These are phyloP conservation scores for Andrena dorsata DNA, from an alignment of 2,888 invertebrate species.

Conservation along the genomic window DNA sequence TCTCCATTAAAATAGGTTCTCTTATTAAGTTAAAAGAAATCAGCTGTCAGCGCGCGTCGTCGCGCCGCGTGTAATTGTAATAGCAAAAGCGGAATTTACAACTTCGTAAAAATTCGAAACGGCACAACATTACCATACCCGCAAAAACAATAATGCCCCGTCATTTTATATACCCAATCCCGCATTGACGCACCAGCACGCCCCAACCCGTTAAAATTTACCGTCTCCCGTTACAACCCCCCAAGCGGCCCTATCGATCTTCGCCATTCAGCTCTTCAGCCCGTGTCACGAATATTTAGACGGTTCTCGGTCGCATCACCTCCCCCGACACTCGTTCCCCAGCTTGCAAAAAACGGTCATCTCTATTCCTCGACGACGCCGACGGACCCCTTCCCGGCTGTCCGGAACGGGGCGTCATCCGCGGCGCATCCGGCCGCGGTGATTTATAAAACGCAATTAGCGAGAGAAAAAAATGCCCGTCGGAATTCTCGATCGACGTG, in stretches of 20 bases:
- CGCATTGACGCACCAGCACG: too few species aligned
- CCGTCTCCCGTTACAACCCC: too few species aligned
- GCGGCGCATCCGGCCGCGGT: conserved; percentile 5
- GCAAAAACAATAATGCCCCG: too few species aligned
- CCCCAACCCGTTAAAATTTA: too few species aligned
- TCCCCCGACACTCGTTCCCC: not conserved
- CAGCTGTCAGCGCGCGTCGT: too few species aligned
- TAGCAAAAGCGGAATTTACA: too few species aligned
- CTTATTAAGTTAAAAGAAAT: too few species aligned
- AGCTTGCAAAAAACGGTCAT: conserved; percentile 1
- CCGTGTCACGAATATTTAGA: conserved; percentile 5
- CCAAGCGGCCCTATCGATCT: conserved; percentile 14
- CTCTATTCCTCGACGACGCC: not conserved
- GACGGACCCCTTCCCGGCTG: not conserved
- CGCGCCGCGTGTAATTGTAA: too few species aligned
- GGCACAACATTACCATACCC: too few species aligned
- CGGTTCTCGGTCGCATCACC: conserved; percentile 7
- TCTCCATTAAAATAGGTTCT: too few species aligned
- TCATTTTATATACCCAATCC: too few species aligned
- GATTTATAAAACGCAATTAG: conserved; percentile 42
- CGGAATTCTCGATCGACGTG: conserved; percentile 52
- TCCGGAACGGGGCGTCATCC: conserved; percentile 2
- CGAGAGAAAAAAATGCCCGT: conserved; percentile 18
- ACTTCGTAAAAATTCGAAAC: too few species aligned
- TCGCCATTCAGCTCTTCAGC: not conserved